A percentile compares a stretch with the other conserved stretches of the same genome.
These are phyloP conservation scores for Hirundo rustica DNA, from an alignment of 2,797 vertebrate genomes.

Conservation along the genomic window DNA sequence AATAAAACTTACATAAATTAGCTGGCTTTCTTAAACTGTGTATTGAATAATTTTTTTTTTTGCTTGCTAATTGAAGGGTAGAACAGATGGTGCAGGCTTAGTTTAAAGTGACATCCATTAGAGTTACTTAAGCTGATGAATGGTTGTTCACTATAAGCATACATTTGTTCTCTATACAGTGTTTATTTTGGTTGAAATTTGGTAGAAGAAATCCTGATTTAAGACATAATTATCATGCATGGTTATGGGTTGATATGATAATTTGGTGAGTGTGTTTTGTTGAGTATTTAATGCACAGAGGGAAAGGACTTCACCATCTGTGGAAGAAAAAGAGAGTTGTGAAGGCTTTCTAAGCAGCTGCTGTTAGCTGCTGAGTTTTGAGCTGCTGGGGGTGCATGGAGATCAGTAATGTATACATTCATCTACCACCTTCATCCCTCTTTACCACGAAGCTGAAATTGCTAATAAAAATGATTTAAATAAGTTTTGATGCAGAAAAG, in stretches of 20 bases:
- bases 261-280: conserved; percentile 4
- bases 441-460: background rate
- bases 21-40: conserved; percentile 12
- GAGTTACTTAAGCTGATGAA: conserved; percentile 60
- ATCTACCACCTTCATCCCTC: background rate
- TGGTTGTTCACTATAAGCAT: conserved; percentile 39
- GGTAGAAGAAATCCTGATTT: background rate
- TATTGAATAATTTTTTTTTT: conserved; percentile 13
- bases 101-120: conserved; percentile 64
- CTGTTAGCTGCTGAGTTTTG: background rate
- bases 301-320: background rate
- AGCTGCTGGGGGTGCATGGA: background rate
- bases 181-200: conserved; percentile 50
- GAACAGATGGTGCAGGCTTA: conserved; percentile 67
- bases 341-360: background rate
- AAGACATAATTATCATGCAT: conserved; percentile 27
- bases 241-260: conserved; percentile 17
- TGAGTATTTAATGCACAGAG: background rate
- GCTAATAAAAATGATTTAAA: background rate
- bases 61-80: conserved; percentile 53
- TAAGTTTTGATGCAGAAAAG: background rate
- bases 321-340: background rate
- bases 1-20: conserved; percentile 43
- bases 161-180: background rate
- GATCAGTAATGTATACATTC: background rate